A percentile compares a stretch with the other conserved stretches of the same genome.
phyloP scores from a whole-genome alignment of 2,888 invertebrate genomes.

The Conops quadrifasciatus region DNA sequence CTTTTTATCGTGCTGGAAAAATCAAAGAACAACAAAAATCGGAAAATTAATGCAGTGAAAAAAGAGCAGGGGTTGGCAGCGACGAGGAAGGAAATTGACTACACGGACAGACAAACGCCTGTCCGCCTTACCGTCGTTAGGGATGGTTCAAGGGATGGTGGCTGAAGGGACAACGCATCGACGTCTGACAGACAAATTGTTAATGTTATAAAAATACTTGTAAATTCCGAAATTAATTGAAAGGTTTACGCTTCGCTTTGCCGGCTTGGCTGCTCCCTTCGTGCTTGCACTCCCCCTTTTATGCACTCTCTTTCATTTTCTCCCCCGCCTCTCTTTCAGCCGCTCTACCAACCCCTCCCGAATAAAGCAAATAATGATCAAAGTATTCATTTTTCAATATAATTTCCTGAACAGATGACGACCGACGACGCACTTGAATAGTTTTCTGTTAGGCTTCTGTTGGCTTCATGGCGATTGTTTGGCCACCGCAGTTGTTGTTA shows the following conservation, averaged over 20 bases:
- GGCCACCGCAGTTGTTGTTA: not conserved
- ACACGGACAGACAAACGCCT: not conserved
- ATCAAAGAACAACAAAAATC: slow-evolving; percentile 21
- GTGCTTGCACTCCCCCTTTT: not conserved
- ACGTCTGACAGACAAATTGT: not conserved
- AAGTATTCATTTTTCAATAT: not conserved
- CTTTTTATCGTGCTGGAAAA: slow-evolving; percentile 33
- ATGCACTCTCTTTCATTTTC: not conserved
- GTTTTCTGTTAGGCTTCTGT: not conserved
- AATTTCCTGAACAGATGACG: slow-evolving; percentile 14
- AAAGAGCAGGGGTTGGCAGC: slow-evolving; percentile 14
- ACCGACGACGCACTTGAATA: not conserved
- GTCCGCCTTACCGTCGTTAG: no score
- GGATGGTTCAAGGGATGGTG: not conserved
- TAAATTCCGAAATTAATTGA: slow-evolving; percentile 4
- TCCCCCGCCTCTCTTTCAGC: not conserved
- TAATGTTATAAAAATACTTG: slow-evolving; percentile 8
- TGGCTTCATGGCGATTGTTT: not conserved
- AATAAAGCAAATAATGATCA: not conserved
- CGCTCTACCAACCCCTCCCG: not conserved
- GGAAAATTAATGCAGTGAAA: slow-evolving; percentile 19
- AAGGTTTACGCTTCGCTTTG: not conserved
- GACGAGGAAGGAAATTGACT: not conserved
- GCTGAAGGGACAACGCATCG: not conserved
- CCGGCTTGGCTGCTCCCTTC: not conserved